Evolutionary conservation across 1,140 invertebrate genomes (phyloP), one percentile per base, ranked within the genome.

Genomic region (Brachionus calyciflorus): DNA sequence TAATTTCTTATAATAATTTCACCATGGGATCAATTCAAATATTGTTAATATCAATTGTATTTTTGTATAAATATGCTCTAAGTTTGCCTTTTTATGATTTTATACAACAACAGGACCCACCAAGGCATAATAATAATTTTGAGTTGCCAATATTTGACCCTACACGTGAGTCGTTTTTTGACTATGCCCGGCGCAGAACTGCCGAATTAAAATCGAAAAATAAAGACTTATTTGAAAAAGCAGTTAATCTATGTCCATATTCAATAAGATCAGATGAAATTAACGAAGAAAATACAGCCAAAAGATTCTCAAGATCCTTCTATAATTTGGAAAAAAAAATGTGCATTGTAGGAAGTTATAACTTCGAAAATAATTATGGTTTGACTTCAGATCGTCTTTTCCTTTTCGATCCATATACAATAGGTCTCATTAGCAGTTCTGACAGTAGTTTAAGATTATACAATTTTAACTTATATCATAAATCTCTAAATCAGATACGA

Each of bases 391-490:
- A 73, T 55, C 46, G 51, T 12, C 41, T 73, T 9, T 73, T 73
- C 30, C 14, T 73, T 6, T 48, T 51, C 7, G 69, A 73, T 41
- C 46, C 46, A 55, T 55, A 37, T 33, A 73, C 69, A 48, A 55
- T 73, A 21, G 69, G 69, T 26, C 33, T 73, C 12, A 73, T 73
- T n/a, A 73, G 69, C n/a, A 73, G 40, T 9, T 49, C 69, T 30
- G 69, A 73, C 17, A 49, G 69, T 19, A 40, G 46, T 19, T 10
- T 73, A 14, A 49, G 48, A 30, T 28, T 73, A 3, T 73, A 37
- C 69, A 73, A 73, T 19, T 73, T 73, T 37, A 55, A 73, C 28
- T 28, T 40, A 14, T 33, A 40, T 19, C 26, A 49, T 17, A 49
- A 73, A 40, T 12, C 46, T 1, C 17, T 73, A 7, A 49, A 49